phyloP scores from a whole-genome alignment of 2,888 invertebrate species.

The Drosophila infuscata region DNA sequence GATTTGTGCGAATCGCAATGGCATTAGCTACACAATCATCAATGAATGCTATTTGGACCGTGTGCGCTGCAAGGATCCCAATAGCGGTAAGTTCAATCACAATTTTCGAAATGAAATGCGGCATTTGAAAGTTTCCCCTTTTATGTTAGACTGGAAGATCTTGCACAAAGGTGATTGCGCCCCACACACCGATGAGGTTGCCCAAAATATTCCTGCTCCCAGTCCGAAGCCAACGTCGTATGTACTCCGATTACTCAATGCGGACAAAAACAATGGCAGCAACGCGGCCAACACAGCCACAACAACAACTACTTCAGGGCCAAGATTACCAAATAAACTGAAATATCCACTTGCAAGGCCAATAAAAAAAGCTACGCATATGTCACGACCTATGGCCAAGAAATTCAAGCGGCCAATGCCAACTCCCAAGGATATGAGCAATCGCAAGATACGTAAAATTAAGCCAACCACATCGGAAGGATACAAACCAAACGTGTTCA shows the following conservation, averaged over 20 bases:
- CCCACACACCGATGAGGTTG: constrained; percentile 16
- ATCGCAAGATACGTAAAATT: constrained; percentile 64
- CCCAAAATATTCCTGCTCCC: constrained; percentile 27
- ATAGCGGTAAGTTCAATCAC: constrained; percentile 57
- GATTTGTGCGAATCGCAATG: constrained; percentile 71
- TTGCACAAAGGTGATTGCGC: constrained; percentile 63
- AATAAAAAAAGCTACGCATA: not conserved
- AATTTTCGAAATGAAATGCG: not conserved
- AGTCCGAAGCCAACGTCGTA: constrained; percentile 13
- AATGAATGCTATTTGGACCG: constrained; percentile 76
- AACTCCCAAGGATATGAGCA: constrained; percentile 46
- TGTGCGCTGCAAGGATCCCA: constrained; percentile 72
- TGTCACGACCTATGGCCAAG: constrained; percentile 1
- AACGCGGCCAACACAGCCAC: not conserved
- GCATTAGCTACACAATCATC: constrained; percentile 70
- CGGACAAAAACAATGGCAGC: not conserved
- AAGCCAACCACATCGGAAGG: constrained; percentile 12
- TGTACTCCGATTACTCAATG: constrained; percentile 37
- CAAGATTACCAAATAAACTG: not conserved
- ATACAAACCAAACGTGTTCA: not conserved
- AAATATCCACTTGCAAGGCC: not conserved
- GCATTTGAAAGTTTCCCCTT: not conserved
- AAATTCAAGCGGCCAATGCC: constrained; percentile 26
- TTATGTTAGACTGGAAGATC: constrained; percentile 63
- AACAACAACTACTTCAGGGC: not conserved